A percentile compares a stretch with the other conserved stretches of the same genome.
These are phyloP conservation scores for Garra rufa DNA, from an alignment of 2,113 vertebrate species.

Conservation along the genomic window DNA sequence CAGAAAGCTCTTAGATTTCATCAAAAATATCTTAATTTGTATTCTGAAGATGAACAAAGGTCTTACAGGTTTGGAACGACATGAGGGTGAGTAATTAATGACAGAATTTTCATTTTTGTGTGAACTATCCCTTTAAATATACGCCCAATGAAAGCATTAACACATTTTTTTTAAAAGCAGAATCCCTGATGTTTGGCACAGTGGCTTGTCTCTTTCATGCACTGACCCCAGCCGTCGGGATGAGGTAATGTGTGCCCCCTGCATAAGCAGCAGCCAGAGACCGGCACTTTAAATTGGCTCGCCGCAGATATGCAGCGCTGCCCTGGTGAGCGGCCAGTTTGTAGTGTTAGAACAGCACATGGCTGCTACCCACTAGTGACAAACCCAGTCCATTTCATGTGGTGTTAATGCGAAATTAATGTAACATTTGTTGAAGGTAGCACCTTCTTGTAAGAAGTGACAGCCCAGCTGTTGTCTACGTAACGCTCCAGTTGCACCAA, in stretches of 20 bases:
- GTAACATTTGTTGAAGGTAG: not conserved
- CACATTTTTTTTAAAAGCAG: not conserved
- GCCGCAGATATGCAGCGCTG: slow-evolving; percentile 46
- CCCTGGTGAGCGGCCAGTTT: slow-evolving; percentile 17
- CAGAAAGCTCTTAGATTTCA: no score
- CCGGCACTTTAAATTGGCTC: slow-evolving; percentile 55
- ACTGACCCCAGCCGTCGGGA: slow-evolving; percentile 42
- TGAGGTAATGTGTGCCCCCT: slow-evolving; percentile 55
- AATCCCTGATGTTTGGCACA: not conserved
- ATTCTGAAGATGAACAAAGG: no score
- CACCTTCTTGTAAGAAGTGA: slow-evolving; percentile 18
- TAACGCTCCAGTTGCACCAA: slow-evolving; percentile 16
- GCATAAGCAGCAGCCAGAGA: slow-evolving; percentile 46
- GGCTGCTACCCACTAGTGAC: not conserved
- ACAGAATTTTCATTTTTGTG: no score
- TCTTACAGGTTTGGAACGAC: no score
- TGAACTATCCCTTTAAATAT: no score
- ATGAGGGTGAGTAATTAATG: no score
- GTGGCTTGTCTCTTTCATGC: slow-evolving; percentile 14
- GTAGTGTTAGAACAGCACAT: not conserved
- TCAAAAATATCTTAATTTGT: no score
- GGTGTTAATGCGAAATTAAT: slow-evolving; percentile 8
- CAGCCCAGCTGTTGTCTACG: slow-evolving; percentile 25
- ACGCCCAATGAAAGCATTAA: not conserved
- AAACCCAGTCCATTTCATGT: not conserved